Evolutionary conservation across 2,113 vertebrate genomes (phyloP), one percentile per base, ranked within the genome.

Genomic region (Myotis brandtii): DNA sequence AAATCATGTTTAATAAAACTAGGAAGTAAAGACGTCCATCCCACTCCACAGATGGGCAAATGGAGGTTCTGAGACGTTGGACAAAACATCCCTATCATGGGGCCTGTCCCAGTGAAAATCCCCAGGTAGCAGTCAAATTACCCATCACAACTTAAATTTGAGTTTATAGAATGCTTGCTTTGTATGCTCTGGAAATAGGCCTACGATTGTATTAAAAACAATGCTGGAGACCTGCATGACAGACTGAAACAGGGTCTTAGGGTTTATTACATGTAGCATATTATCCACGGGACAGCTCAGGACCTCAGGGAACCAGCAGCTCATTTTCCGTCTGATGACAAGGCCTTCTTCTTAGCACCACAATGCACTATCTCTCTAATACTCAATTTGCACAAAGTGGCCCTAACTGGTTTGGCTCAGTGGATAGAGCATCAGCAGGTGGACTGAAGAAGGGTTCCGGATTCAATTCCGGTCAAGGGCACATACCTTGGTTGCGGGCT

Each of bases 151-250:
- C 17, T 86, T 87, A 7, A 5, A 0, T 59, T 25, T 48, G 95
- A 27, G 34, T 89, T 40, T 86, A 66, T 94, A 9, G 23, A 95
- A 46, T 83, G 54, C 67, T 95, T 97, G 92, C 80, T 93, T 94
- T 82, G 56, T 69, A 64, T 0, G 56, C 0, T 69, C 67, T 50
- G 66, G 90, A 97, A 0, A 0, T 46, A n/a, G 96, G 40, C 92
- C 95, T 96, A 72, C 54, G 93, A 83, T 91, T 89, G 87, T 87
- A 95, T 83, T 3, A 59, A 76, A 52, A 37, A 66, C 90, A 93
- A 69, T 92, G 37, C 40, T 88, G 91, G 70, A 37, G 46, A 43
- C 79, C 90, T 0, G 0, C 73, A 75, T 90, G 92, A 83, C 1
- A 84, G 79, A 32, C 48, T 88, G 87, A 3, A 21, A 8, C 23